phyloP scores from a whole-genome alignment of 2,888 invertebrate species.

The Leptinotarsa peninsularis region DNA sequence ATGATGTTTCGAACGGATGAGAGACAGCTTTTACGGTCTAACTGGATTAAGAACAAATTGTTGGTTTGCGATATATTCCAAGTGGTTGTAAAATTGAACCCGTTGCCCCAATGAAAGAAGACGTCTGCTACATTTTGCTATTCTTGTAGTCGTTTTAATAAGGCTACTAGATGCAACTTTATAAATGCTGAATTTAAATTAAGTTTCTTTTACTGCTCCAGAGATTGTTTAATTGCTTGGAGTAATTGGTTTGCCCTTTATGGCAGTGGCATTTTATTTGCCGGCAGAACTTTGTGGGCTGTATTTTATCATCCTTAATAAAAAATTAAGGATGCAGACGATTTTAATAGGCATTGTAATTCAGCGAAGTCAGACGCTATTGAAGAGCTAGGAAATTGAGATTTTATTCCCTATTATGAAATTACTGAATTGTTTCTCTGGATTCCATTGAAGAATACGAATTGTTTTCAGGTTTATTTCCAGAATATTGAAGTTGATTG shows the following conservation, averaged over 20 bases:
- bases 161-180: slow-evolving; percentile 31
- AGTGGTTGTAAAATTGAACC: slow-evolving; percentile 63
- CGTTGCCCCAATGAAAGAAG: slow-evolving; percentile 61
- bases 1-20: slow-evolving; percentile 22
- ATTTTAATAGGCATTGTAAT: slow-evolving; percentile 4
- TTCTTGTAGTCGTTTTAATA: slow-evolving; percentile 23
- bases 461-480: too few species aligned
- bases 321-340: neutral
- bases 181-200: slow-evolving; percentile 50
- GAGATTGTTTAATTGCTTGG: slow-evolving; percentile 27
- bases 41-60: slow-evolving; percentile 60
- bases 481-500: too few species aligned
- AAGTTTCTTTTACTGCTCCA: slow-evolving; percentile 32
- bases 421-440: too few species aligned
- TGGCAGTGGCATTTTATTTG: slow-evolving; percentile 17
- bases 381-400: neutral
- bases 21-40: slow-evolving; percentile 29
- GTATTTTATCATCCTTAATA: slow-evolving; percentile 1
- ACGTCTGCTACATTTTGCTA: slow-evolving; percentile 53
- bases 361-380: neutral
- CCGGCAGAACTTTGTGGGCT: neutral
- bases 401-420: too few species aligned
- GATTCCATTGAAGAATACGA: too few species aligned
- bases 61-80: slow-evolving; percentile 61
- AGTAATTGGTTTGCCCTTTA: slow-evolving; percentile 27